A percentile compares a stretch with the other conserved stretches of the same genome.
phyloP scores from a whole-genome alignment of 2,888 invertebrate genomes.

The Heteropelma amictum region DNA sequence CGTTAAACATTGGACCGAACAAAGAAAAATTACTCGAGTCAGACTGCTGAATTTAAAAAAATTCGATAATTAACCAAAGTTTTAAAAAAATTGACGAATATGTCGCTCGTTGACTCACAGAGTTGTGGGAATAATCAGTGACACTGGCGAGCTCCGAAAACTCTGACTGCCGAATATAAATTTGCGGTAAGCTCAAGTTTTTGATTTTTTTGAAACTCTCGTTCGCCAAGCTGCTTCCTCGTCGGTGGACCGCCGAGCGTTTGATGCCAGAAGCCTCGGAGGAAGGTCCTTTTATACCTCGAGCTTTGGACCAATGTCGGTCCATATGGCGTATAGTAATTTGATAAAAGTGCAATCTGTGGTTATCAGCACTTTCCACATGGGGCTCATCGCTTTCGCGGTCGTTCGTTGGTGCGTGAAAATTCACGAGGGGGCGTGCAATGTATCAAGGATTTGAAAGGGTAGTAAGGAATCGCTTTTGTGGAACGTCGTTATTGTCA shows the following conservation, averaged over 20 bases:
- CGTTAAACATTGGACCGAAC: too few species aligned
- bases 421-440: conserved; percentile 55
- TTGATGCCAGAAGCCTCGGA: conserved; percentile 59
- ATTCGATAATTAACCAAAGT: too few species aligned
- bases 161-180: too few species aligned
- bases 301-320: conserved; percentile 17
- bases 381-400: conserved; percentile 64
- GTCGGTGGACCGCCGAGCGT: conserved; percentile 39
- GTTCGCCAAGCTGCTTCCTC: conserved; percentile 58
- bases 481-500: conserved; percentile 24
- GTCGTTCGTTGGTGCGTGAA: conserved; percentile 61
- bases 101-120: too few species aligned
- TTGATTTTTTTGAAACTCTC: background rate
- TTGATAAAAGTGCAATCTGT: conserved; percentile 73
- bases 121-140: too few species aligned
- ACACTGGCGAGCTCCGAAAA: too few species aligned
- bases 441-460: conserved; percentile 56
- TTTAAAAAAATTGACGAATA: too few species aligned
- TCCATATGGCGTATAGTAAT: conserved; percentile 66
- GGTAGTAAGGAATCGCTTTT: conserved; percentile 63
- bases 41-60: too few species aligned
- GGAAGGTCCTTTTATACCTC: conserved; percentile 69
- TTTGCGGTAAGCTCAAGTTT: background rate
- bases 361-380: conserved; percentile 75
- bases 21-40: too few species aligned